Percentiles rank a stretch among this genome's conserved stretches.
These are phyloP conservation scores for Connochaetes taurinus DNA, from an alignment of 2,113 vertebrate species.

Conservation along the genomic window DNA sequence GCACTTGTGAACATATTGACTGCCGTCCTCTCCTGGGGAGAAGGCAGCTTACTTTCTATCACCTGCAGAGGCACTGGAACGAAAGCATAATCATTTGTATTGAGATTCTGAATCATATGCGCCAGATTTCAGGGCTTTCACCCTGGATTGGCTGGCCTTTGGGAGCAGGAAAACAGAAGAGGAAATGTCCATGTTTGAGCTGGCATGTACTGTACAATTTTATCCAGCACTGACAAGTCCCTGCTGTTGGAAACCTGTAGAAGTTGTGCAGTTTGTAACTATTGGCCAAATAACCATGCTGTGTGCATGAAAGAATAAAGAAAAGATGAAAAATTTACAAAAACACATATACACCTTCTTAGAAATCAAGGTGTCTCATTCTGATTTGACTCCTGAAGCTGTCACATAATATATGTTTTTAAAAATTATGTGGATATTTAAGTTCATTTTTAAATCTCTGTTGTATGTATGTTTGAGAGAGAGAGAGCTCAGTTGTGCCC, in stretches of 20 bases:
- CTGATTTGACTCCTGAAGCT: not conserved
- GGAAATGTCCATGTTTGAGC: slow-evolving; percentile 72
- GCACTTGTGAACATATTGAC: not conserved
- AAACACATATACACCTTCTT: not conserved
- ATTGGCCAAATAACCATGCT: not conserved
- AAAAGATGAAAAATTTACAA: not conserved
- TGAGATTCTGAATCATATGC: slow-evolving; percentile 57
- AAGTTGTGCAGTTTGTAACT: not conserved
- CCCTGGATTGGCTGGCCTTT: slow-evolving; percentile 52
- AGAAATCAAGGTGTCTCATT: not conserved
- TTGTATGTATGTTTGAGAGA: not conserved
- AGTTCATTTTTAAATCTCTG: not conserved
- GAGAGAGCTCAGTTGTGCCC: not conserved
- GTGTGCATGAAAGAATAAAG: not conserved
- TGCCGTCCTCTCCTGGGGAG: not conserved
- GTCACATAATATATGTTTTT: not conserved
- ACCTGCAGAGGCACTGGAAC: slow-evolving; percentile 60
- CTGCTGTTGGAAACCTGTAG: not conserved
- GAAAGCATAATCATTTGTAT: slow-evolving; percentile 52
- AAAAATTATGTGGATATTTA: not conserved
- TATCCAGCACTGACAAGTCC: slow-evolving; percentile 4
- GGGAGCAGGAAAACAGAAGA: slow-evolving; percentile 66
- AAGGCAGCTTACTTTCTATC: slow-evolving; percentile 54
- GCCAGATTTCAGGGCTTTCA: slow-evolving; percentile 64
- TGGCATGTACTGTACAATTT: slow-evolving; percentile 53